phyloP scores from a whole-genome alignment of 2,113 vertebrate species.

The Gulo gulo region DNA sequence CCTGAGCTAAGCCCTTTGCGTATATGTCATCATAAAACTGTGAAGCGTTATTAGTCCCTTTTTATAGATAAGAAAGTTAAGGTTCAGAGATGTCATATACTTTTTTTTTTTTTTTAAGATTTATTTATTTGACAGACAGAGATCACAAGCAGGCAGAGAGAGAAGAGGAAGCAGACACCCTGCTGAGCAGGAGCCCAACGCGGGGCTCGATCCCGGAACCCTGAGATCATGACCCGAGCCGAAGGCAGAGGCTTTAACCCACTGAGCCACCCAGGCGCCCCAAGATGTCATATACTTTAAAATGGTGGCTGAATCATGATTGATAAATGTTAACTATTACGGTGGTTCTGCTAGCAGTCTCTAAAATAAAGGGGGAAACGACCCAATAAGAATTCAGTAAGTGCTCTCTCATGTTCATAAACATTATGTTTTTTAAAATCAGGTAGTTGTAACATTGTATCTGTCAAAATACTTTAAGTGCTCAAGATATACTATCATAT shows the following conservation, averaged over 20 bases:
- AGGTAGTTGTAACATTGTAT: background rate
- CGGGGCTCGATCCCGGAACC: too few relatives aligned
- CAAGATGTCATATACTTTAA: background rate
- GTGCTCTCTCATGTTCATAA: background rate
- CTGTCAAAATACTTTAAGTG: background rate
- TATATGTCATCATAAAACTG: background rate
- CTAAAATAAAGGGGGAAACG: background rate
- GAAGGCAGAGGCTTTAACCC: too few relatives aligned
- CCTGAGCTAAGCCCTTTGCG: background rate
- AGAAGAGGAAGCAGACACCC: too few relatives aligned
- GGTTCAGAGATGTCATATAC: background rate
- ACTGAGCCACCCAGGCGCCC: too few relatives aligned
- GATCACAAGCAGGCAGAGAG: too few relatives aligned
- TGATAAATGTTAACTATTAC: fast-evolving
- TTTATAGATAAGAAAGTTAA: background rate
- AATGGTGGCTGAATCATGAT: background rate
- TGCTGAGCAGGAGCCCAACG: too few relatives aligned
- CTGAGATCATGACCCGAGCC: too few relatives aligned
- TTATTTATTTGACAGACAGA: too few relatives aligned
- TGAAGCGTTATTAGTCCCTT: background rate
- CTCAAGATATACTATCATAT: background rate
- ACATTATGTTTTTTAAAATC: background rate
- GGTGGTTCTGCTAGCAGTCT: background rate
- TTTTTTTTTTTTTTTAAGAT: background rate
- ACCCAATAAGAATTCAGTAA: background rate